Evolutionary conservation across 2,888 invertebrate genomes (phyloP), one percentile per base, ranked within the genome.

Genomic region (Chelonus formosanus): DNA sequence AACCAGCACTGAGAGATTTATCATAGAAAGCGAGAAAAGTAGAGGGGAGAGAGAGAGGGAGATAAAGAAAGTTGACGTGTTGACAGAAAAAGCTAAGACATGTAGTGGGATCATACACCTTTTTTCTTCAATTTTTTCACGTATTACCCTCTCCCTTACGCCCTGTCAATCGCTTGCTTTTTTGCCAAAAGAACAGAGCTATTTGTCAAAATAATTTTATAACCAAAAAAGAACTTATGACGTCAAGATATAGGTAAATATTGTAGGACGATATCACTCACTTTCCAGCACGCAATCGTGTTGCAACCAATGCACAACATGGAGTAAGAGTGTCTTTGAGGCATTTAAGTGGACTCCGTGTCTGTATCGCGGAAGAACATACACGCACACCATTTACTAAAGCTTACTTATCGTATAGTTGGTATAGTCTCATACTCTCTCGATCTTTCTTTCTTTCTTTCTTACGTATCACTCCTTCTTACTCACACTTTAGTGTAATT

Each of bases 231-330:
- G 20, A 20, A 20, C 20, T 20, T 20, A 20, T 20, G 20, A 20
- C 20, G 2, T 20, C 20, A 20, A 20, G 20, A 20, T 20, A 20
- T 20, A 10, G 32, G 8, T 54, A 10, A 35, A 36, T 54, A 54
- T 54, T 34, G 6, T 34, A 61, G 57, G 52, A 52, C 47, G 45
- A 69, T 57, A 72, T 74, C 75, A 79, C 80, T 80, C 78, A 81
- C 81, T 77, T 80, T 77, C 77, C 78, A 76, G 74, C 78, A 77
- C 75, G 77, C 76, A 78, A 74, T 73, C 76, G 76, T 78, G 77
- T 81, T 75, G 78, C 81, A 78, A 70, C 74, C 76, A 73, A 78
- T 75, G 79, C 76, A 76, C 81, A 82, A 82, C 81, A 81, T 81
- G 81, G 80, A 82, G 81, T 78, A 76, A 75, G 75, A 73, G 75